Conservation (phyloP, 2,888 invertebrate species). For the Drosophila niveifrons region DNA sequence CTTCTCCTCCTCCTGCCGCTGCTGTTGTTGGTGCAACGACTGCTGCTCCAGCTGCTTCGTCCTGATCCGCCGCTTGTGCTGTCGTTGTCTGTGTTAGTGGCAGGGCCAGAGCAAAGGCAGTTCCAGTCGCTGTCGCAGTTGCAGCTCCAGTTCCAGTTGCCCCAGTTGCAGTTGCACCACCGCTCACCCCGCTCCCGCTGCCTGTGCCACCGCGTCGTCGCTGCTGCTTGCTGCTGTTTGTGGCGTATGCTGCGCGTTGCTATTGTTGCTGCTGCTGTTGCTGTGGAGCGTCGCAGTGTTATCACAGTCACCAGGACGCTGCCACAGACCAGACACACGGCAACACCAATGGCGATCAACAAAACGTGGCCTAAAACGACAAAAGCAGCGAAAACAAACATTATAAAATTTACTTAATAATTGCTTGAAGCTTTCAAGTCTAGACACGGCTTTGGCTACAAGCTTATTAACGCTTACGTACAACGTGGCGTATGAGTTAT, state of each 20-base stretch:
- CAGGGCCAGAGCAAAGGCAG: constrained; percentile 84
- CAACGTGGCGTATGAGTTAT: constrained; percentile 28
- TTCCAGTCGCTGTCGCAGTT: constrained; percentile 36
- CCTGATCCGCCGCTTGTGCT: constrained; percentile 53
- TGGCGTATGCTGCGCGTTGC: constrained; percentile 51
- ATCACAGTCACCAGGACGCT: constrained; percentile 82
- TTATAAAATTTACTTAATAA: background rate
- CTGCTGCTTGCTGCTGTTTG: constrained; percentile 43
- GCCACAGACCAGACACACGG: constrained; percentile 82
- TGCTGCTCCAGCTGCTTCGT: constrained; percentile 29
- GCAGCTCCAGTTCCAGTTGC: constrained; percentile 4
- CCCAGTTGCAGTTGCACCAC: constrained; percentile 42
- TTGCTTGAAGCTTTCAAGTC: constrained; percentile 2
- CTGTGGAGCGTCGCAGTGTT: constrained; percentile 68
- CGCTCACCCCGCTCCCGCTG: constrained; percentile 59
- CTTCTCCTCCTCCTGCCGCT: constrained; percentile 25
- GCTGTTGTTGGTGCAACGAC: constrained; percentile 66
- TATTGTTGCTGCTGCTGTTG: constrained; percentile 63
- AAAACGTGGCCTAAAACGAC: constrained; percentile 78
- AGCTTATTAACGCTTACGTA: background rate
- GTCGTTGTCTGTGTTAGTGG: constrained; percentile 82
- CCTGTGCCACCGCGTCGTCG: constrained; percentile 52
- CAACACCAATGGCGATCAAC: constrained; percentile 81
- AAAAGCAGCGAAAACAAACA: background rate
- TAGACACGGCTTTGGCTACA: background rate